phyloP scores from a whole-genome alignment of 2,113 vertebrate species.

The Theristicus caerulescens region DNA sequence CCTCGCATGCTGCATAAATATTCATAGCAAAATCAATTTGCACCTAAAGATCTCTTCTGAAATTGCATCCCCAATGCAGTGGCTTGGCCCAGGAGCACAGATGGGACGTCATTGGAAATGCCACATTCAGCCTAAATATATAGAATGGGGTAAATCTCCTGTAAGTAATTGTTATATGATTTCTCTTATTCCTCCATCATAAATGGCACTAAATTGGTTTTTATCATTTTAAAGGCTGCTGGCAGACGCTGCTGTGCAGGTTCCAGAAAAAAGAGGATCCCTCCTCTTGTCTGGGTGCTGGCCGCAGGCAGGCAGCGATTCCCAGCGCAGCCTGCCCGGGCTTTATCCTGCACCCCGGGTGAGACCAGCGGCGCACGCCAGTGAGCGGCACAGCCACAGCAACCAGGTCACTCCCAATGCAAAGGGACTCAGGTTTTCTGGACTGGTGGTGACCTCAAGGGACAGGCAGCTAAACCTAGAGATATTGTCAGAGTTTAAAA shows the following conservation, averaged over 20 bases:
- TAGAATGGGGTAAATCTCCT: conserved; percentile 33
- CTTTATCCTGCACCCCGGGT: neutral
- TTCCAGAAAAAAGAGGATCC: neutral
- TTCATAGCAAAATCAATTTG: conserved; percentile 65
- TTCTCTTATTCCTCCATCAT: neutral
- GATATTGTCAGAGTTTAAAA: neutral
- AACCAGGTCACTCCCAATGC: neutral
- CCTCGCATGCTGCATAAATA: conserved; percentile 22
- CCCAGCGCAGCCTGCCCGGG: fast-evolving
- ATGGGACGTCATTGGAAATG: neutral
- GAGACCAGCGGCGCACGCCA: neutral
- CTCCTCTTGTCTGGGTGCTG: fast-evolving
- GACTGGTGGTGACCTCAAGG: neutral
- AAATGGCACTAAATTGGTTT: neutral
- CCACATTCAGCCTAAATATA: neutral
- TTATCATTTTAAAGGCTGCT: neutral
- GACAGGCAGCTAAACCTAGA: neutral
- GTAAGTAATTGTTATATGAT: conserved; percentile 34
- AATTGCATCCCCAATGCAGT: neutral
- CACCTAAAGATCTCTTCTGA: conserved; percentile 26
- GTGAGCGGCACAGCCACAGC: fast-evolving
- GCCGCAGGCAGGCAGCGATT: neutral
- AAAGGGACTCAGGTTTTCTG: fast-evolving
- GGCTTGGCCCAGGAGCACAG: neutral
- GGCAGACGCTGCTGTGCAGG: neutral